Conservation (phyloP, 2,888 invertebrate genomes). For the Catocala sponsa region DNA sequence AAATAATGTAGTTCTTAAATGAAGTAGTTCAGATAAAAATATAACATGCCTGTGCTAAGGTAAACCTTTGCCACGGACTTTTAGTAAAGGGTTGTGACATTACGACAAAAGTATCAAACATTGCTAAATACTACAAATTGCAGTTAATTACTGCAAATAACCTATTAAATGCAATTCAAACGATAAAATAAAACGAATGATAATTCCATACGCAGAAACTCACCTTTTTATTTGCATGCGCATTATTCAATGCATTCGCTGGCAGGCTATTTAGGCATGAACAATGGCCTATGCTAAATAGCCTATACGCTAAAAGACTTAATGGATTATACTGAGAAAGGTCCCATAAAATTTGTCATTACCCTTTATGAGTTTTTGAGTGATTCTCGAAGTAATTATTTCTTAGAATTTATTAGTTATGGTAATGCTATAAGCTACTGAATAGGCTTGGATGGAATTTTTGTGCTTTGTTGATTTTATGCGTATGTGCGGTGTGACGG, state of each 20-base stretch:
- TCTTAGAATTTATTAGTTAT: constrained; percentile 29
- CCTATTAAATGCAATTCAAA: constrained; percentile 2
- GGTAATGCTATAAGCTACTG: constrained; percentile 8
- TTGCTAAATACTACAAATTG: too few relatives aligned
- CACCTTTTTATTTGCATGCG: constrained; percentile 7
- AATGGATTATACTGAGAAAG: constrained; percentile 29
- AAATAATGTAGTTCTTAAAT: too few relatives aligned
- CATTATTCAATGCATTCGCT: constrained; percentile 9
- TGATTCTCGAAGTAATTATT: constrained; percentile 38
- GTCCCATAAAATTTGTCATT: constrained; percentile 37
- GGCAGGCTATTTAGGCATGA: constrained; percentile 16
- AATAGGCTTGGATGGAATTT: neutral
- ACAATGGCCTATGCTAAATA: constrained; percentile 23
- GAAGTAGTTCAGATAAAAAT: too few relatives aligned
- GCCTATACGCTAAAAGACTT: constrained; percentile 21
- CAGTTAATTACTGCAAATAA: neutral
- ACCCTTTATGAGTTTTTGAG: constrained; percentile 39
- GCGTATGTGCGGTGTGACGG: too few relatives aligned
- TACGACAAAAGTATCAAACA: too few relatives aligned
- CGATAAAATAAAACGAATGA: constrained; percentile 9
- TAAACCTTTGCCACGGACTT: too few relatives aligned
- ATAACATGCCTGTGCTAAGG: too few relatives aligned
- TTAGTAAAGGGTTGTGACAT: too few relatives aligned
- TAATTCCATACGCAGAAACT: constrained; percentile 4
- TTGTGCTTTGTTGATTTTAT: too few relatives aligned